These are phyloP conservation scores for Cheirogaleus major DNA, from an alignment of 2,797 vertebrate species.

Conservation along the genomic window DNA sequence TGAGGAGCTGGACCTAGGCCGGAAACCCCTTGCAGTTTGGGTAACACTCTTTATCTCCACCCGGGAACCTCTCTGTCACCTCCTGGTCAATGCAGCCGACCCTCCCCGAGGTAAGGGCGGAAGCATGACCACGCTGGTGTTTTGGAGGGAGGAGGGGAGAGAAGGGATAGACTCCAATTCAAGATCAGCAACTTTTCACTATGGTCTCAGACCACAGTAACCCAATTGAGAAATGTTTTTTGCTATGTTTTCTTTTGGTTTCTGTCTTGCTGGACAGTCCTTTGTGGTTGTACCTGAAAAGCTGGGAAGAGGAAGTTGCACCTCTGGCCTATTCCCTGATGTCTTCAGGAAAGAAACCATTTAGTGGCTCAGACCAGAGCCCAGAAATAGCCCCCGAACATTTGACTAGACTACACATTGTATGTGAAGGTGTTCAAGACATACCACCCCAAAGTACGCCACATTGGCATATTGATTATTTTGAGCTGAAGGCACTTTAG, in stretches of 20 bases:
- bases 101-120: background rate
- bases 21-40: background rate
- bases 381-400: background rate
- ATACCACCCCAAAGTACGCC: background rate
- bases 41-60: background rate
- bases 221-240: background rate
- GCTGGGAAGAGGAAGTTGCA: background rate
- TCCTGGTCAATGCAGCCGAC: background rate
- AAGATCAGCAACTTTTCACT: background rate
- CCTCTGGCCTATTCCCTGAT: background rate
- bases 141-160: background rate
- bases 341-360: background rate
- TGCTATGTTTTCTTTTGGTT: background rate
- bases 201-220: background rate
- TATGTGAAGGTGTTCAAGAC: background rate
- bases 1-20: background rate
- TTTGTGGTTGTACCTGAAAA: background rate
- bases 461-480: background rate
- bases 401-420: background rate
- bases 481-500: background rate
- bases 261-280: background rate
- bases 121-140: background rate
- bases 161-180: background rate
- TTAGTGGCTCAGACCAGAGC: background rate
- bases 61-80: background rate